Conservation (phyloP, 2,113 vertebrate species). For the Physeter macrocephalus region DNA sequence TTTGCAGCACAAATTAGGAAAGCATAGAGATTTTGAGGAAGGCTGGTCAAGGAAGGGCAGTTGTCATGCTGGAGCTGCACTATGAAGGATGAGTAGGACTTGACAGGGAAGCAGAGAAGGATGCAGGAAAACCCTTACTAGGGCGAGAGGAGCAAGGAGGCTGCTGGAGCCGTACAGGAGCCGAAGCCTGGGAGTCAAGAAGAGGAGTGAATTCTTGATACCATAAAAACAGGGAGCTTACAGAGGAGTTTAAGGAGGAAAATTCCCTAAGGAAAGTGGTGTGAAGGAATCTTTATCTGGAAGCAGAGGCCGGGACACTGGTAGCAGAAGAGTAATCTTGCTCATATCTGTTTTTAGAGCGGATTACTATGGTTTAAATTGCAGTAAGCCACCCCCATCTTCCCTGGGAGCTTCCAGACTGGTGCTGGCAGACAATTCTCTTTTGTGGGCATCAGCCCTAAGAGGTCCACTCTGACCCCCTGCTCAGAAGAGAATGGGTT, state of each 20-base stretch:
- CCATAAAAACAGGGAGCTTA: fast-evolving
- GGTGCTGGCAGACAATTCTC: background rate
- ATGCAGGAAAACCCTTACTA: fast-evolving
- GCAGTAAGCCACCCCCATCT: background rate
- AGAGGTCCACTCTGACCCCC: background rate
- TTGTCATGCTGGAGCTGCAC: background rate
- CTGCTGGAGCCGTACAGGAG: too few relatives aligned
- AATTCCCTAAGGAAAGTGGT: fast-evolving
- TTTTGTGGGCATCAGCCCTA: background rate
- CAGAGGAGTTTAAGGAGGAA: fast-evolving
- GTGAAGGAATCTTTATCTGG: background rate
- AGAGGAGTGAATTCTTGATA: background rate
- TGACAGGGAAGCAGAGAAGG: background rate
- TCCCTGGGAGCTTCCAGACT: background rate
- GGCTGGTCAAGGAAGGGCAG: background rate
- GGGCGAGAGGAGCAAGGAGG: fast-evolving
- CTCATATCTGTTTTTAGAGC: too few relatives aligned
- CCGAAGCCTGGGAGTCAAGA: background rate
- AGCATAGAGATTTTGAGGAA: fast-evolving
- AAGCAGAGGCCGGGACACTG: background rate
- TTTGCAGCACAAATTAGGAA: background rate
- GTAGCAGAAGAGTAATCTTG: background rate
- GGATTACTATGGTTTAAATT: background rate
- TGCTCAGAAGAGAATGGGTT: background rate
- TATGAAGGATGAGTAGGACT: fast-evolving